Evolutionary conservation across 2,797 vertebrate species (phyloP), one percentile per base, ranked within the genome.

Genomic region (Triplophysa yarkandensis): DNA sequence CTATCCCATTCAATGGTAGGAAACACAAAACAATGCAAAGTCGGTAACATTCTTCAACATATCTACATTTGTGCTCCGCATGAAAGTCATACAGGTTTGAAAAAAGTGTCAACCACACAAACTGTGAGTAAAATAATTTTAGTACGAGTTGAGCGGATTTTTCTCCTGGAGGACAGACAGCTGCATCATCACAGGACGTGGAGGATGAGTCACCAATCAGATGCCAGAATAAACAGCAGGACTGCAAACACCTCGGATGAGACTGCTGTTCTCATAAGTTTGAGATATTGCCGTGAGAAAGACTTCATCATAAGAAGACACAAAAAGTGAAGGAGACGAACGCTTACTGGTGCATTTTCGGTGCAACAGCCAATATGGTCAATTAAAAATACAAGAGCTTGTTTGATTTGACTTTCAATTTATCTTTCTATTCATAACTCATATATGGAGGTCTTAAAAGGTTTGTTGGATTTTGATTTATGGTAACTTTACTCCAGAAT

Each of bases 161-260:
- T 27, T 71, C 32, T 21, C 43, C 46, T 52, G 21, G 13, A 68
- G 39, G 8, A 64, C 36, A 17, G 39, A 64, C 61, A 64, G 61
- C 36, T 64, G 61, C 39, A 36, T 16, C 7, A 41, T 54, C 48
- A 36, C 19, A 27, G 25, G 34, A n/a, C 25, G 25, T 68, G 46
- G 52, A 21, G 25, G 30, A 30, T 68, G 54, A 74, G 23, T 58
- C 65, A 74, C 10, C 23, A 36, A 63, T 68, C 19, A 63, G 48
- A 52, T 39, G 13, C 60, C 60, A 54, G 30, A 74, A 69, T 30
- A 68, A 50, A 39, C 57, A 57, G 57, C 36, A 63, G 39, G 44
- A 11, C 16, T 14, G 4, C 16, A 54, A 54, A 54, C 19, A 58
- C 34, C 46, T 55, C 17, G 57, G 14, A 77, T 19, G 11, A 21